phyloP scores from a whole-genome alignment of 1,140 invertebrate species.

The Zaprionus nigranus region DNA sequence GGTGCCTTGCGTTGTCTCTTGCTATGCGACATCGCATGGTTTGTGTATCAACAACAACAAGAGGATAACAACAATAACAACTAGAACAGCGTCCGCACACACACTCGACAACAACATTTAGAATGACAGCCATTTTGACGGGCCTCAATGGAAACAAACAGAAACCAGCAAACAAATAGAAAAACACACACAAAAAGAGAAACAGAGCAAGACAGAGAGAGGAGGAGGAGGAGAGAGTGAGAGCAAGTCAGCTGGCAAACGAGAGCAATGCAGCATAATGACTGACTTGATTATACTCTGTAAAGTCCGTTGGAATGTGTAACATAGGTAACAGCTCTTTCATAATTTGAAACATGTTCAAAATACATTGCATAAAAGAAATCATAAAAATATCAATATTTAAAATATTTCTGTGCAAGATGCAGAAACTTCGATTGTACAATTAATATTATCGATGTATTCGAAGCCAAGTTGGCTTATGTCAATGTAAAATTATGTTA shows the following conservation, averaged over 20 bases:
- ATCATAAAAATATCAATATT: no score
- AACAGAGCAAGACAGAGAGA: not conserved
- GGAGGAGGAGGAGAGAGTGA: no score
- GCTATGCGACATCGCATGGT: conserved; percentile 12
- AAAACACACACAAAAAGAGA: not conserved
- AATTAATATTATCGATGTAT: no score
- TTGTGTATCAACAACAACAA: conserved; percentile 31
- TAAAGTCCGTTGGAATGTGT: no score
- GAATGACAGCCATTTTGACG: conserved; percentile 60
- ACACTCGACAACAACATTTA: conserved; percentile 52
- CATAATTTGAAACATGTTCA: no score
- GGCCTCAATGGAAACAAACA: conserved; percentile 52
- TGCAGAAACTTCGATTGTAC: no score
- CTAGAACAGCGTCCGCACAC: not conserved
- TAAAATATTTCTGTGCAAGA: no score
- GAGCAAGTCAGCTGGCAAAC: not conserved
- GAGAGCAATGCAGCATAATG: not conserved
- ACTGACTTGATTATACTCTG: conserved; percentile 8
- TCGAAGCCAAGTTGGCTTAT: no score
- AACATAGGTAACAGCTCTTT: not conserved
- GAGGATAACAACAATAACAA: conserved; percentile 26
- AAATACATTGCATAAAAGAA: no score
- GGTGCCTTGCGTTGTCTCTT: conserved; percentile 9
- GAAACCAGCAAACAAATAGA: conserved; percentile 17
- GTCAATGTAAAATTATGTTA: no score